Base-by-base conservation (phyloP, 1,140 invertebrate species). In the Ganaspis sp. region DNA sequence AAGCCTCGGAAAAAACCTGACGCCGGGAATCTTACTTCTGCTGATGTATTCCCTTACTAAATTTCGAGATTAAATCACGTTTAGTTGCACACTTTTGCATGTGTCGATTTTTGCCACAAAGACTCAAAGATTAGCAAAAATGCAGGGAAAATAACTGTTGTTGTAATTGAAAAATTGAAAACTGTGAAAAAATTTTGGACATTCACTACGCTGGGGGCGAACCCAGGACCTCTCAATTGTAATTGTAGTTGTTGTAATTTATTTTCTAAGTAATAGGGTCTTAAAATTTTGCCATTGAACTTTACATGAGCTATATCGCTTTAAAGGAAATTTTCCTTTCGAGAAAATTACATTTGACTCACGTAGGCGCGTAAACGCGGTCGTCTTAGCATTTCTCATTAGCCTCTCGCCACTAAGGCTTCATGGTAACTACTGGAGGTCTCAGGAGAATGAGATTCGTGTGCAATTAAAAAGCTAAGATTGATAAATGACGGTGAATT, bases 401-500 rank as follows among this genome's bases (percentile, higher is more conserved):
- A 83, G 80, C 77, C 77, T 76, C 82, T 79, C 75, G 73, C 15
- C 70, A 75, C 45, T 70, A 53, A 72, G 8, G 37, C 40, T 53
- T 17, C n/a, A 17, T n/a, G 17, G n/a, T 15, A 34, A 15, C 49
- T 71, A 45, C 70, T 79, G 73, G 70, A 77, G 29, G 58, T 86
- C 84, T 72, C 80, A 23, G 70, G 77, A 82, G 80, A 84, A 80
- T 78, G 75, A 78, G 75, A 83, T 74, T 81, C 76, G 79, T 79
- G 82, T 82, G 88, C 87, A 89, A 90, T 90, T 90, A 88, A 89
- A 90, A 90, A 88, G 85, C 85, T 88, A 90, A 89, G 87, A 90
- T 90, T 90, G 89, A 90, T 89, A 89, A 89, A 90, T 88, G 88
- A 89, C 87, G 84, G 82, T 79, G 87, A 89, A 90, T 90, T 90